A percentile compares a stretch with the other conserved stretches of the same genome.
These are phyloP conservation scores for Diglossa cyanea DNA, from an alignment of 2,797 vertebrate genomes.

Conservation along the genomic window DNA sequence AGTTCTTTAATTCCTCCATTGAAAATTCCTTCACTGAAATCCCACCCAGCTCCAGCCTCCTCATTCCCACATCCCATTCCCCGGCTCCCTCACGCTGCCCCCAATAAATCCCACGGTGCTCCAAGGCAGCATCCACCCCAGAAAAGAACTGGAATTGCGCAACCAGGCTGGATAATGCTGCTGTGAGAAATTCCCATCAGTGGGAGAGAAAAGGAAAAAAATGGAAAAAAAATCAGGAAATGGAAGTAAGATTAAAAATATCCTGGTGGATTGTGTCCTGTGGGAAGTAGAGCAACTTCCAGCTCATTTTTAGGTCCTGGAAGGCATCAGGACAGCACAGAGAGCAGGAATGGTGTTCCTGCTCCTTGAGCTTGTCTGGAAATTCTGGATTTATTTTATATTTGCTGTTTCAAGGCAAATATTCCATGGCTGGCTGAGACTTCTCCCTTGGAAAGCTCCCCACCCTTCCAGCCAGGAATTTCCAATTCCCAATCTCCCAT, in stretches of 20 bases:
- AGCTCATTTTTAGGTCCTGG: background rate
- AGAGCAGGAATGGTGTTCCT: background rate
- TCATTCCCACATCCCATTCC: background rate
- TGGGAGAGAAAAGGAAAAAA: background rate
- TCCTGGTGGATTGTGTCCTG: no score
- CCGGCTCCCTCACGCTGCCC: background rate
- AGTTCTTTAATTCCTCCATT: background rate
- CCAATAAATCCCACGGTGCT: background rate
- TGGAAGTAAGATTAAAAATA: no score
- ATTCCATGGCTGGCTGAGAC: background rate
- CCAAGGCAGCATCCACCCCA: background rate
- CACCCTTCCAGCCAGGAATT: background rate
- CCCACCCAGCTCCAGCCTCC: background rate
- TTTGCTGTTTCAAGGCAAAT: background rate
- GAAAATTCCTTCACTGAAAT: background rate
- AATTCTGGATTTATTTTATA: background rate
- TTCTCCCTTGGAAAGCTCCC: background rate
- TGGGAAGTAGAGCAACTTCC: no score
- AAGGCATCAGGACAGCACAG: rapidly evolving
- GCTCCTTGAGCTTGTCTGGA: background rate
- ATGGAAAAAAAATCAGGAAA: background rate
- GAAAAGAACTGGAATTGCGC: background rate
- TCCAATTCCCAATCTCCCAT: background rate
- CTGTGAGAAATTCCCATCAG: background rate
- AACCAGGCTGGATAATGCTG: background rate